Percentiles rank a stretch among this genome's conserved stretches.
Conservation (phyloP, 2,888 invertebrate species). For the Himalopsyche anomala region DNA sequence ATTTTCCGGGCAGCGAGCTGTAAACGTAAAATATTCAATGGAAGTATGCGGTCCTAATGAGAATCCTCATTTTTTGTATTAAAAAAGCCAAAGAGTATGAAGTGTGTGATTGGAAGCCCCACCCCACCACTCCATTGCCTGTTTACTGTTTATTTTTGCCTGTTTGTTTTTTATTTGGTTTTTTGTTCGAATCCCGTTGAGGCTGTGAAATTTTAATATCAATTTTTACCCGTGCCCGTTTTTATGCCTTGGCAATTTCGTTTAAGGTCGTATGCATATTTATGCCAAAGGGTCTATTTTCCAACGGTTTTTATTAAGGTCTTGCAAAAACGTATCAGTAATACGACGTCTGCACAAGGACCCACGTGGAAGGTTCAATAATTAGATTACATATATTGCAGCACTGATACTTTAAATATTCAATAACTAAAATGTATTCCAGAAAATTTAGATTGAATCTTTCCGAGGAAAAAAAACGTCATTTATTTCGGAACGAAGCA, state of each 20-base stretch:
- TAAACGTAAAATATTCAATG: conserved; percentile 63
- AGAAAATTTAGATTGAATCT: neutral
- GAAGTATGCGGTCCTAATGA: conserved; percentile 61
- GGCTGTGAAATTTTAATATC: conserved; percentile 64
- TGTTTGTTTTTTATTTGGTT: conserved; percentile 58
- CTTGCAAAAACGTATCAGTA: conserved; percentile 9
- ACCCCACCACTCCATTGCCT: conserved; percentile 41
- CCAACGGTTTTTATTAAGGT: conserved; percentile 37
- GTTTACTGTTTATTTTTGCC: conserved; percentile 57
- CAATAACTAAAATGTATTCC: neutral
- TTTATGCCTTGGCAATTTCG: conserved; percentile 50
- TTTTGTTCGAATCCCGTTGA: conserved; percentile 44
- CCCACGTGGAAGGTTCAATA: conserved; percentile 15
- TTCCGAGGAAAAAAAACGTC: neutral
- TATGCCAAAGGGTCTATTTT: conserved; percentile 39
- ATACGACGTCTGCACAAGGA: conserved; percentile 17
- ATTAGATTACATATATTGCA: conserved; percentile 22
- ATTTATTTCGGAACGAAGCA: no score
- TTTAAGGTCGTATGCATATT: conserved; percentile 35
- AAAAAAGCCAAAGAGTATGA: conserved; percentile 53
- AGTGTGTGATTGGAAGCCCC: conserved; percentile 57
- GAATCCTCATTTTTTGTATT: conserved; percentile 61
- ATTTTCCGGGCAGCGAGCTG: conserved; percentile 59
- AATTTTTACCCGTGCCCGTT: conserved; percentile 57
- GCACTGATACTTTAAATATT: conserved; percentile 25